phyloP scores from a whole-genome alignment of 1,140 invertebrate species.

The Babylonia areolata region DNA sequence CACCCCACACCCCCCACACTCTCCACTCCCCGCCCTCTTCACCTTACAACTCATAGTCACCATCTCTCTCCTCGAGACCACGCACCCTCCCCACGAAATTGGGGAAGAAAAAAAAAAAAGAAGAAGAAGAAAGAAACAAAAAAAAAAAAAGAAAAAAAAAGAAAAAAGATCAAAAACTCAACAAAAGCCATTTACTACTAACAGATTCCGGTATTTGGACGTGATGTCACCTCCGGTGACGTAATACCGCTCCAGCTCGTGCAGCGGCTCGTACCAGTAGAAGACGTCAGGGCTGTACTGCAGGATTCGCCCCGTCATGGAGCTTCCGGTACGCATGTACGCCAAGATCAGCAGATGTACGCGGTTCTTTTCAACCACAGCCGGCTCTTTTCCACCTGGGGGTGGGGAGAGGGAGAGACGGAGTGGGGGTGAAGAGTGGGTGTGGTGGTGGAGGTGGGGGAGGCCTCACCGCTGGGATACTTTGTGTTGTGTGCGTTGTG shows the following conservation, averaged over 20 bases:
- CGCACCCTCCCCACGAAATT: no score
- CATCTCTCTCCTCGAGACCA: no score
- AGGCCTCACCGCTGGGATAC: no score
- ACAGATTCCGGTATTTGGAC: neutral
- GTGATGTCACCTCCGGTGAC: neutral
- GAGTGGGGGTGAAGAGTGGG: neutral
- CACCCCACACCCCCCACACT: no score
- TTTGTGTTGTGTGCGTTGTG: neutral
- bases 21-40: no score
- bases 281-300: slow-evolving; percentile 6
- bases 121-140: neutral
- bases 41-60: no score
- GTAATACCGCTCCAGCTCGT: slow-evolving; percentile 27
- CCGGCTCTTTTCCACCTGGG: neutral
- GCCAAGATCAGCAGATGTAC: slow-evolving; percentile 12
- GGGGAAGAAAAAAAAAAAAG: no score
- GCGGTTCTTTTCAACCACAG: neutral
- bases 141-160: no score
- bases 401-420: neutral
- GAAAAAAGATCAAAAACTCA: no score
- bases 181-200: no score
- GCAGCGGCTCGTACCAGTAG: slow-evolving; percentile 38
- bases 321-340: slow-evolving; percentile 37
- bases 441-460: no score
- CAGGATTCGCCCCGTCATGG: slow-evolving; percentile 27